Evolutionary conservation across 2,113 vertebrate genomes (phyloP).

Genomic region (Polypterus bichir): DNA sequence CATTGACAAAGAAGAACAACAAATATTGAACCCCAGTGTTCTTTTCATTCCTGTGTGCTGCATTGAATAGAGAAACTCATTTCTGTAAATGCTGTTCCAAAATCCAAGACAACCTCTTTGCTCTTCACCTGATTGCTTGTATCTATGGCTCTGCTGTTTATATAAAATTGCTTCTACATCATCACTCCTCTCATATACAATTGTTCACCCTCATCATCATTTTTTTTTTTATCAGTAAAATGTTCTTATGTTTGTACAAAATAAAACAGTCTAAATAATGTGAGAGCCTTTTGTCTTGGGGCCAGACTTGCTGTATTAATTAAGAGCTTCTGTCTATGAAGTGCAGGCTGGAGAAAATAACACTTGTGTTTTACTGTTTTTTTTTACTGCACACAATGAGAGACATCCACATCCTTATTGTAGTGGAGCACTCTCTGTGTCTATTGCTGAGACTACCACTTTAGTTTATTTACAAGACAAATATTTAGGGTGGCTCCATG

Average conservation of each 20-base stretch:
- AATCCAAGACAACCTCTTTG: too few relatives aligned
- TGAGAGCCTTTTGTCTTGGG: slow-evolving; percentile 36
- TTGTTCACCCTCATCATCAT: slow-evolving; percentile 17
- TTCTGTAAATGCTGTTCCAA: too few relatives aligned
- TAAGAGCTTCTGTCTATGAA: slow-evolving; percentile 34
- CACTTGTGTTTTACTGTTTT: slow-evolving; percentile 41
- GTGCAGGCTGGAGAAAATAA: slow-evolving; percentile 25
- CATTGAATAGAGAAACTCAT: too few relatives aligned
- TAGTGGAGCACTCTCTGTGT: slow-evolving; percentile 11
- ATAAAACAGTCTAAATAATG: slow-evolving; percentile 50
- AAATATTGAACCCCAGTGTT: too few relatives aligned
- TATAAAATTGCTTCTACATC: too few relatives aligned
- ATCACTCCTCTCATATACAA: too few relatives aligned
- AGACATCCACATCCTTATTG: slow-evolving; percentile 12
- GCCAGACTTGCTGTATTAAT: slow-evolving; percentile 43
- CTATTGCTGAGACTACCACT: slow-evolving; percentile 26
- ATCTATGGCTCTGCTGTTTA: too few relatives aligned
- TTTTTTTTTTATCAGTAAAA: slow-evolving; percentile 34
- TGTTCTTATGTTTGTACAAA: slow-evolving; percentile 32
- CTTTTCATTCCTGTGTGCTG: too few relatives aligned
- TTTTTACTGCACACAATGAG: slow-evolving; percentile 18
- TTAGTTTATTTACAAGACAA: slow-evolving; percentile 24
- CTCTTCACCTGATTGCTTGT: too few relatives aligned
- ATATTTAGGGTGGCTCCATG: slow-evolving; percentile 21
- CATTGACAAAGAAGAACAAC: too few relatives aligned